These are phyloP conservation scores for Falco novaeseelandiae DNA, from an alignment of 2,797 vertebrate species.

Conservation along the genomic window DNA sequence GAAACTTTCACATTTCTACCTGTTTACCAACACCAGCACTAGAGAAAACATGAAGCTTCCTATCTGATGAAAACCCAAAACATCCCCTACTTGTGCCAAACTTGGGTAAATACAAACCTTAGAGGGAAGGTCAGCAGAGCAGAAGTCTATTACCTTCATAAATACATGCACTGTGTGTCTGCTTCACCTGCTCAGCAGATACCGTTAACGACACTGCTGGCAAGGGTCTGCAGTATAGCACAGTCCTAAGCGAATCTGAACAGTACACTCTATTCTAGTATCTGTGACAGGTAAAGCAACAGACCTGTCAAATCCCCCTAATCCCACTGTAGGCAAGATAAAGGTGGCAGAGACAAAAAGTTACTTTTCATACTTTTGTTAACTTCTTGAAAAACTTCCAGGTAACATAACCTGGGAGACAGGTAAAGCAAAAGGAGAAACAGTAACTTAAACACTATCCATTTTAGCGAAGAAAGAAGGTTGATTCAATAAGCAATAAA, in stretches of 20 bases:
- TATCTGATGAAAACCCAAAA: not conserved
- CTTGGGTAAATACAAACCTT: not conserved
- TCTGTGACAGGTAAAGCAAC: not conserved
- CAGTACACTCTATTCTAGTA: accelerated
- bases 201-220: not conserved
- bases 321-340: not conserved
- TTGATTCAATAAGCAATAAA: not conserved
- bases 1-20: not conserved
- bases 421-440: not conserved
- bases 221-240: not conserved
- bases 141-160: not conserved
- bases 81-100: not conserved
- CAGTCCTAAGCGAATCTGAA: not conserved
- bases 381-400: not conserved
- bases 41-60: not conserved
- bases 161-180: not conserved
- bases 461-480: not conserved
- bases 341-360: not conserved
- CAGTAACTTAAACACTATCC: not conserved
- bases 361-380: not conserved
- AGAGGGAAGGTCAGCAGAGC: not conserved
- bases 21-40: not conserved
- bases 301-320: not conserved
- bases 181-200: not conserved
- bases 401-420: not conserved